Conservation (phyloP, 2,888 invertebrate genomes). For the Dermolepida albohirtum region DNA sequence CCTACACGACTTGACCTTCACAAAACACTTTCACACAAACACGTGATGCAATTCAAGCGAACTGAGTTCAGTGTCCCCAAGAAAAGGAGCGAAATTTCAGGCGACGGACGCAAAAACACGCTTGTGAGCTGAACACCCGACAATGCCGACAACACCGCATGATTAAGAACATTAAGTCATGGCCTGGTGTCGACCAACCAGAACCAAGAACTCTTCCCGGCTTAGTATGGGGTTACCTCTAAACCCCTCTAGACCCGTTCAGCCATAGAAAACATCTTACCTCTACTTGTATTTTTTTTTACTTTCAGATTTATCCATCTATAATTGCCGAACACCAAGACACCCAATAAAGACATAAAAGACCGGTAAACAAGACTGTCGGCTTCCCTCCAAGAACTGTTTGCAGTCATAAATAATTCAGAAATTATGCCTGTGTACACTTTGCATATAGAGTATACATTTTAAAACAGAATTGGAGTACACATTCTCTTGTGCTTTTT, state of each 20-base stretch:
- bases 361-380: constrained; percentile 18
- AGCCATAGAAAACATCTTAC: constrained; percentile 42
- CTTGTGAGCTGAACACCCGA: constrained; percentile 51
- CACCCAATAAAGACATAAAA: constrained; percentile 43
- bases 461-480: constrained; percentile 35
- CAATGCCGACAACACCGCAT: constrained; percentile 54
- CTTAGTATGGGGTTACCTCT: constrained; percentile 49
- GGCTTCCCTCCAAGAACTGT: constrained; percentile 43
- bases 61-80: constrained; percentile 55
- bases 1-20: constrained; percentile 33
- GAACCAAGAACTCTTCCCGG: constrained; percentile 55
- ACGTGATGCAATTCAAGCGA: constrained; percentile 45
- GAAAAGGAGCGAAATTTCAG: constrained; percentile 43
- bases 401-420: constrained; percentile 55
- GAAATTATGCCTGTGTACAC: constrained; percentile 48
- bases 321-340: constrained; percentile 42
- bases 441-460: constrained; percentile 54
- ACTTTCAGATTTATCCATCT: constrained; percentile 30
- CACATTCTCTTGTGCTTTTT: constrained; percentile 34
- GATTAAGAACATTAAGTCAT: constrained; percentile 57
- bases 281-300: constrained; percentile 28
- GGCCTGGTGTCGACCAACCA: constrained; percentile 58
- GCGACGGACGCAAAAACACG: constrained; percentile 52
- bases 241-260: constrained; percentile 48
- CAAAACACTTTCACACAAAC: constrained; percentile 45